phyloP scores from a whole-genome alignment of 2,113 vertebrate species.

The Tragelaphus imberbis region DNA sequence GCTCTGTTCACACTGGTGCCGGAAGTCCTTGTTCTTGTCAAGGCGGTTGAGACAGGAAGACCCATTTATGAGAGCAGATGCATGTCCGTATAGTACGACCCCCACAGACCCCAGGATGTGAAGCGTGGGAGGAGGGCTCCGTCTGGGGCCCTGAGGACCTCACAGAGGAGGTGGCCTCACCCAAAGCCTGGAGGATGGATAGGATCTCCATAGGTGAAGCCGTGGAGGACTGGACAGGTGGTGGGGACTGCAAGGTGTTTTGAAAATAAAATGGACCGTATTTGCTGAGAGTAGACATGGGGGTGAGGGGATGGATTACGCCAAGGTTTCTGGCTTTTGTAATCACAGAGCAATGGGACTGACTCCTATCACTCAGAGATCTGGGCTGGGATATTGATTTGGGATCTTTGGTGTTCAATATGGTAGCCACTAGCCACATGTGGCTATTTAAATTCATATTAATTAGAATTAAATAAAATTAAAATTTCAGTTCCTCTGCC shows the following conservation, averaged over 20 bases:
- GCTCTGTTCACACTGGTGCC: neutral
- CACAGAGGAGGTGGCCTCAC: neutral
- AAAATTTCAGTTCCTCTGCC: neutral
- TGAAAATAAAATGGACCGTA: neutral
- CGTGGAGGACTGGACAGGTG: neutral
- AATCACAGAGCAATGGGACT: neutral
- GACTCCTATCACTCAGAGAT: neutral
- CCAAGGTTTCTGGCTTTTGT: neutral
- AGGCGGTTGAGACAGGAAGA: neutral
- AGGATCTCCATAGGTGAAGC: neutral
- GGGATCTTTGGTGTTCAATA: neutral
- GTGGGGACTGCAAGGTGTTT: neutral
- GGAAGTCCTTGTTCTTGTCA: neutral
- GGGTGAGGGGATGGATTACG: neutral
- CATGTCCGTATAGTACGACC: neutral
- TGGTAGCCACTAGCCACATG: neutral
- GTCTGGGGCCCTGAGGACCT: neutral
- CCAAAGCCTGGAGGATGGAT: neutral
- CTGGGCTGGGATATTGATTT: neutral
- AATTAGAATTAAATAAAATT: slow-evolving; percentile 7
- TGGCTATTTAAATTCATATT: neutral
- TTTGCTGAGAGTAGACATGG: neutral
- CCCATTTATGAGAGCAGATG: neutral
- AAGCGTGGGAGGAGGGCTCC: neutral
- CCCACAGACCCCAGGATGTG: neutral